Base-by-base conservation (phyloP, 2,797 vertebrate genomes). In the Mus spretus region DNA sequence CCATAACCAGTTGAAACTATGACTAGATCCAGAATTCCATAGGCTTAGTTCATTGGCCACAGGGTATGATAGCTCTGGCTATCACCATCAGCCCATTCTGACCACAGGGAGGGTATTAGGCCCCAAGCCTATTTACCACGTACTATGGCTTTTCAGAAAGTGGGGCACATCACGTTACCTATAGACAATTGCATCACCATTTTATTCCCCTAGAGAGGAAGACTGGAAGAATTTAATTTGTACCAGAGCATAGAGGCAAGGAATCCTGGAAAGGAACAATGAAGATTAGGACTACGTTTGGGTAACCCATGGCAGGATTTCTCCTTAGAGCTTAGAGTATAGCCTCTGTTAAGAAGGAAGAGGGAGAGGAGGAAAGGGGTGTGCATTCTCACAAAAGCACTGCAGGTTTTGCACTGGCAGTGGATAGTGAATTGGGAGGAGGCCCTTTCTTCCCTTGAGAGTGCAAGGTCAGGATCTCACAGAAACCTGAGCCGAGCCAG, bases 381-480 rank as follows among this genome's bases (percentile, higher is more conserved):
- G 47, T 93, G 37, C 15, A 63, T 95, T 95, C 93, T 47, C 83
- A 77, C 15, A 94, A 61, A 40, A 92, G 14, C n/a, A 24, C 22
- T 44, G 10, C 17, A 26, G 83, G 50, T 81, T 96, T 78, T 61
- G 3, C 13, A 40, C 28, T 89, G 63, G 26, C 75, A 95, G 17
- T 82, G 70, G 72, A 93, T 20, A 86, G 47, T 0, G 24, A 96
- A 61, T 93, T 94, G 90, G 72, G 83, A 53, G 1, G 13, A 91
- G 78, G 59, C 6, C 83, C 37, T 65, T 92, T 83, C 81, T 96
- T 97, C 72, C 70, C 79, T 96, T 91, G 86, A 95, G 80, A 96
- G 61, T 90, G 34, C 80, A 97, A 97, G 40, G 61, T 94, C 89
- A 92, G 86, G 50, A 95, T 91, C 82, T 96, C 89, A 96, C 83